phyloP scores from a whole-genome alignment of 35 echinoderm and acorn worm genomes.

The Amphiura filiformis region DNA sequence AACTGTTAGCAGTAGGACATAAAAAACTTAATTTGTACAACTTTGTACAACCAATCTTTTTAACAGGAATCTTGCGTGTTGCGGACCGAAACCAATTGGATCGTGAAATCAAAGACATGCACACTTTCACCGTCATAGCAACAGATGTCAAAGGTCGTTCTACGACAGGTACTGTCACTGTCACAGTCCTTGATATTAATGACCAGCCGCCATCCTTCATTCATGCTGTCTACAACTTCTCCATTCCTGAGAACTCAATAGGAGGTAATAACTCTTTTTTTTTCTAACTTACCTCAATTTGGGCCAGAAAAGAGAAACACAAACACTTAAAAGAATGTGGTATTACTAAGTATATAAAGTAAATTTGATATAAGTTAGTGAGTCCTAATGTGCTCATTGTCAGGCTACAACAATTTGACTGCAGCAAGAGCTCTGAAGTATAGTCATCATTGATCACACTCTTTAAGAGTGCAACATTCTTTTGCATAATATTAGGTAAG shows the following conservation, averaged over 20 bases:
- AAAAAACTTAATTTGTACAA: too few relatives aligned
- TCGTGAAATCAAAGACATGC: constrained; percentile 38
- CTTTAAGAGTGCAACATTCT: too few relatives aligned
- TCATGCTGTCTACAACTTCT: constrained; percentile 60
- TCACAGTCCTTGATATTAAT: constrained; percentile 75
- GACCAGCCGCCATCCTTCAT: constrained; percentile 66
- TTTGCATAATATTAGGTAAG: too few relatives aligned
- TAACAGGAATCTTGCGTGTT: constrained; percentile 31
- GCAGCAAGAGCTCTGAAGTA: too few relatives aligned
- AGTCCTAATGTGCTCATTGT: neutral
- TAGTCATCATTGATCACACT: too few relatives aligned
- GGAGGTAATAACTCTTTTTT: constrained; percentile 11
- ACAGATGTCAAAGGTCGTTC: constrained; percentile 57
- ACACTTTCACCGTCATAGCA: constrained; percentile 58
- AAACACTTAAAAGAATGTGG: neutral
- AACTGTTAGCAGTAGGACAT: too few relatives aligned
- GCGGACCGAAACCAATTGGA: constrained; percentile 39
- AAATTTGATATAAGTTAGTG: neutral
- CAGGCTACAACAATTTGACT: neutral
- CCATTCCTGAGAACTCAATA: constrained; percentile 68
- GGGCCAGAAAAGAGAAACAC: neutral
- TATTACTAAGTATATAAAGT: neutral
- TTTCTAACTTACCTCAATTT: neutral
- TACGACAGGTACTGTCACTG: constrained; percentile 32
- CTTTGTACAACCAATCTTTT: too few relatives aligned